phyloP scores from a whole-genome alignment of 2,797 vertebrate genomes.

The Hydrocynus forskahlii region DNA sequence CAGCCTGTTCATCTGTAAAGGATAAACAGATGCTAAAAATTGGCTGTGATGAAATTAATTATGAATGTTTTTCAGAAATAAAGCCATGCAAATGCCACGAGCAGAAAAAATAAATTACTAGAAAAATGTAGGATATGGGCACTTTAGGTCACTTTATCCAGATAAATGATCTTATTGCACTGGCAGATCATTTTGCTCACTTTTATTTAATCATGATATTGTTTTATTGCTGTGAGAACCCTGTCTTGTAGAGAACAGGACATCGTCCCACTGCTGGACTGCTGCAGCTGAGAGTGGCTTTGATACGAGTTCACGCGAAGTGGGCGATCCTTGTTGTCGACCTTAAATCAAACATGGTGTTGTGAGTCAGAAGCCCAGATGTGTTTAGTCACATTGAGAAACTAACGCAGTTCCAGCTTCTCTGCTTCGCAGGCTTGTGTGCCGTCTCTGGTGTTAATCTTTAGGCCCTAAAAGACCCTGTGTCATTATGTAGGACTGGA shows the following conservation, averaged over 20 bases:
- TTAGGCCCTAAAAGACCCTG: constrained; percentile 10
- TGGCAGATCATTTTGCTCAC: too few species aligned
- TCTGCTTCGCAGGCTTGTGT: not conserved
- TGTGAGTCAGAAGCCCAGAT: constrained; percentile 56
- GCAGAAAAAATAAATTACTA: too few species aligned
- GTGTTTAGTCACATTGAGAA: constrained; percentile 62
- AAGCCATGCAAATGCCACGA: too few species aligned
- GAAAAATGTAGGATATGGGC: too few species aligned
- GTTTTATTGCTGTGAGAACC: not conserved
- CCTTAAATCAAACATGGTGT: constrained; percentile 73
- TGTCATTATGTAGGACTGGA: constrained; percentile 36
- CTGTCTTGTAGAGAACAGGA: not conserved
- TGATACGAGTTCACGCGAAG: constrained; percentile 39
- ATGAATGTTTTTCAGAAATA: too few species aligned
- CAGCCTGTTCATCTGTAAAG: too few species aligned
- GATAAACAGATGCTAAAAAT: too few species aligned
- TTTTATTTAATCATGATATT: not conserved
- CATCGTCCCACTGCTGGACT: not conserved
- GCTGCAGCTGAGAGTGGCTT: not conserved
- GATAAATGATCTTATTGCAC: too few species aligned
- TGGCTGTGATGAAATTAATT: too few species aligned
- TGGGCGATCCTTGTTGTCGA: constrained; percentile 67
- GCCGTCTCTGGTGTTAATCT: constrained; percentile 22
- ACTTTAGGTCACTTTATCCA: too few species aligned
- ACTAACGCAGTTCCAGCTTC: not conserved